These are phyloP conservation scores for Catostomus latipinnis DNA, from an alignment of 2,797 vertebrate species.

Conservation along the genomic window DNA sequence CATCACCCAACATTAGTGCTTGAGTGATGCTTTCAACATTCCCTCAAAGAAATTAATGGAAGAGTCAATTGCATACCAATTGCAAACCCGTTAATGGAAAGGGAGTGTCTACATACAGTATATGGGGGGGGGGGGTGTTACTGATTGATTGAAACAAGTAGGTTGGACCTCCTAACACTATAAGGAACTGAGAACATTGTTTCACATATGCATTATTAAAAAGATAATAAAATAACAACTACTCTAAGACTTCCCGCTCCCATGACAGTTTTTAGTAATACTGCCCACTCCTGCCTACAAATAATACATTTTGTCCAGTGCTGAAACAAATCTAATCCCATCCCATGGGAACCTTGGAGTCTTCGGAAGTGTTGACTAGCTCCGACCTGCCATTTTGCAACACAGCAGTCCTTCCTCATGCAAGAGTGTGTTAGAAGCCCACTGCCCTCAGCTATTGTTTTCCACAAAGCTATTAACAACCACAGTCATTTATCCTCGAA, in stretches of 20 bases:
- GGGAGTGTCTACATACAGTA: no score
- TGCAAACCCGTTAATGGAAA: no score
- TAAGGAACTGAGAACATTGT: neutral
- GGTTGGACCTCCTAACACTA: neutral
- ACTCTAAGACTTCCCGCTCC: neutral
- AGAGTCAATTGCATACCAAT: no score
- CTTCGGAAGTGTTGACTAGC: constrained; percentile 8
- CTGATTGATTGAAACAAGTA: neutral
- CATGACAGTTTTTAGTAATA: neutral
- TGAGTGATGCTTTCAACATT: no score
- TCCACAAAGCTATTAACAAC: constrained; percentile 34
- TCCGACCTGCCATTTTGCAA: neutral
- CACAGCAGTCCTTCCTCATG: neutral
- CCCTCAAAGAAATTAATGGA: no score
- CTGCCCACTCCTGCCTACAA: neutral
- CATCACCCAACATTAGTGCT: no score
- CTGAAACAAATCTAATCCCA: neutral
- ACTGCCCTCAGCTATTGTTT: constrained; percentile 15
- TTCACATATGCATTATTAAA: constrained; percentile 1
- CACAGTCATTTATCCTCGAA: constrained; percentile 31
- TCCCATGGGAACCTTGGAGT: neutral
- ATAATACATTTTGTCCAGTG: neutral
- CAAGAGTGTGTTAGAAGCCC: neutral
- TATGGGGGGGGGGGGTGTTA: no score
- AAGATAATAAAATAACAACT: neutral